Evolutionary conservation across 2,888 invertebrate species (phyloP).

Genomic region (Macaria notata): DNA sequence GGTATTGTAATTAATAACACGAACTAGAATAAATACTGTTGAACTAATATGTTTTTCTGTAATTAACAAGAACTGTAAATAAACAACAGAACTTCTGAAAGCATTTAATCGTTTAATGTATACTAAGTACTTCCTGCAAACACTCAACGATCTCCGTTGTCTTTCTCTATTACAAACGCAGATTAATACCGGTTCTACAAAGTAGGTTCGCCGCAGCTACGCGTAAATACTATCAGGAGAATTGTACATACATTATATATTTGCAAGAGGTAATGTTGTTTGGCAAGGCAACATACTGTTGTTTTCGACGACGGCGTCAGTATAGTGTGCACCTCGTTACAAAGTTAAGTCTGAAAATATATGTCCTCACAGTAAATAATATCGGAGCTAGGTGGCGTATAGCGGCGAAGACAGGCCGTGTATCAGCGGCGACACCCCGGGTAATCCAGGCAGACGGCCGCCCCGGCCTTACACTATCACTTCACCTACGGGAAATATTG

Average conservation of each 20-base stretch:
- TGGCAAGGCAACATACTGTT: slow-evolving; percentile 13
- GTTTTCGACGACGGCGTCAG: slow-evolving; percentile 7
- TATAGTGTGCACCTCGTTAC: background rate
- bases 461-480: slow-evolving; percentile 63
- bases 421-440: slow-evolving; percentile 43
- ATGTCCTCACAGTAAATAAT: slow-evolving; percentile 19
- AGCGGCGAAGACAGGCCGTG: slow-evolving; percentile 35
- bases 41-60: too few species aligned
- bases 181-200: slow-evolving; percentile 11
- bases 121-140: too few species aligned
- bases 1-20: too few species aligned
- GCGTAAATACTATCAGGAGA: background rate
- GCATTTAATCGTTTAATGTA: too few species aligned
- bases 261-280: slow-evolving; percentile 1
- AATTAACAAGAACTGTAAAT: too few species aligned
- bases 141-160: background rate
- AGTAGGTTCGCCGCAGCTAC: background rate
- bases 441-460: slow-evolving; percentile 57
- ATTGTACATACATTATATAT: slow-evolving; percentile 4
- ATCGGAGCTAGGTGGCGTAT: slow-evolving; percentile 14
- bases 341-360: slow-evolving; percentile 5
- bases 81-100: too few species aligned
- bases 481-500: slow-evolving; percentile 75
- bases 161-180: slow-evolving; percentile 6
- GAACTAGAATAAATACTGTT: too few species aligned